Evolutionary conservation across 1,140 invertebrate species (phyloP).

Genomic region (Nasonia giraulti): DNA sequence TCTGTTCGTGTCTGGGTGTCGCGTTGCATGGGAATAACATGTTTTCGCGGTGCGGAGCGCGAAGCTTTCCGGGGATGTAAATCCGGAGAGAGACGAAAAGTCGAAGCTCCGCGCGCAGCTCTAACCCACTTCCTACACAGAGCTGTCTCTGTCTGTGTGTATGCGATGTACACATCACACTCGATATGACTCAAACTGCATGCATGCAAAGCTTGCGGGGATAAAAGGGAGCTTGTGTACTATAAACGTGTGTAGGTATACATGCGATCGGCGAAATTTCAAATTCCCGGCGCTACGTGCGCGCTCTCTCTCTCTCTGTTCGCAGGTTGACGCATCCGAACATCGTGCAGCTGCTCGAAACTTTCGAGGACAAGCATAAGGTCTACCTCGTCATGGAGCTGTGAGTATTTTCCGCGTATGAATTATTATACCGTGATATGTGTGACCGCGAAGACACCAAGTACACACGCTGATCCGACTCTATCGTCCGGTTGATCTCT

Average conservation of each 20-base stretch:
- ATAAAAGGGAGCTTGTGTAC: background rate
- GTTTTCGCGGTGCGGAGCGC: background rate
- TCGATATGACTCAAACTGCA: background rate
- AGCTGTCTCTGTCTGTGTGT: background rate
- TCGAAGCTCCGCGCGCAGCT: background rate
- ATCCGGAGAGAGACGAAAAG: background rate
- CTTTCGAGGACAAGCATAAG: constrained; percentile 97
- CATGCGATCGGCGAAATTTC: constrained; percentile 2
- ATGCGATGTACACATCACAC: background rate
- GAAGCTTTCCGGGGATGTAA: background rate
- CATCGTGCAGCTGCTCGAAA: constrained; percentile 98
- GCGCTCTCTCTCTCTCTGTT: constrained; percentile 53
- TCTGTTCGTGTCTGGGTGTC: background rate
- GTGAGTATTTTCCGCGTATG: constrained; percentile 78
- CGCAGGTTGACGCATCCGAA: constrained; percentile 98
- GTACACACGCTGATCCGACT: background rate
- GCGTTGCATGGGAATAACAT: background rate
- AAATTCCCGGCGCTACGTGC: background rate
- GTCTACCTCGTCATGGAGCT: constrained; percentile 99
- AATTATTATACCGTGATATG: background rate
- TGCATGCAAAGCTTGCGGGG: background rate
- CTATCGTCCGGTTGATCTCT: background rate
- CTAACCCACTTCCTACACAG: background rate
- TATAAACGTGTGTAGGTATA: no score
- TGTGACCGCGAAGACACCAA: background rate